A percentile compares a stretch with the other conserved stretches of the same genome.
These are phyloP conservation scores for Lagopus leucura DNA, from an alignment of 2,113 vertebrate genomes.

Conservation along the genomic window DNA sequence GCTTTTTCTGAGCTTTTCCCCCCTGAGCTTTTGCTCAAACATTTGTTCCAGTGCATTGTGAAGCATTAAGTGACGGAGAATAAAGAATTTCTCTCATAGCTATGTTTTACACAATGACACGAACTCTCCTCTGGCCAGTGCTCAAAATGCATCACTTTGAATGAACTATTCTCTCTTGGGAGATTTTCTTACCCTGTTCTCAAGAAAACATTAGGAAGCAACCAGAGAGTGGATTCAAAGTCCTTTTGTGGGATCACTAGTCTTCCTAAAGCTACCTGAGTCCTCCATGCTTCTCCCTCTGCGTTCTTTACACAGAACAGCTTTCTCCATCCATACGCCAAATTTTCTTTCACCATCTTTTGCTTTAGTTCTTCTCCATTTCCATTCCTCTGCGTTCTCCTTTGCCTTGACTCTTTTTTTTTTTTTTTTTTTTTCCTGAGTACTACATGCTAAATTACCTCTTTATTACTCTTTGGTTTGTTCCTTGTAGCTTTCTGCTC, in stretches of 20 bases:
- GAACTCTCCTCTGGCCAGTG: background rate
- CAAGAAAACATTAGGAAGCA: background rate
- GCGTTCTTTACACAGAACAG: background rate
- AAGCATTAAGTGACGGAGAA: background rate
- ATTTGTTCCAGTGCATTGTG: background rate
- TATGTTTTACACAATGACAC: background rate
- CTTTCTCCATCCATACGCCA: background rate
- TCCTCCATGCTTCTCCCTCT: background rate
- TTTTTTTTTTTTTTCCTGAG: background rate
- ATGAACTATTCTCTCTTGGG: background rate
- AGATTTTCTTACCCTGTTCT: background rate
- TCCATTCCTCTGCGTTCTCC: background rate
- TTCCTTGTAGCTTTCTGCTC: background rate
- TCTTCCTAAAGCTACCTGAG: background rate
- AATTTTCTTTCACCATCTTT: background rate
- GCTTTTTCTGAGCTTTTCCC: background rate
- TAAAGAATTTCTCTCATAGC: background rate
- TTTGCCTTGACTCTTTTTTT: background rate
- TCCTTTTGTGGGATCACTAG: background rate
- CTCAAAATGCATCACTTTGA: background rate
- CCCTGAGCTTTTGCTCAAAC: background rate
- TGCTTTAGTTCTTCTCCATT: background rate
- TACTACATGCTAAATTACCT: background rate
- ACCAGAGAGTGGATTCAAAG: background rate
- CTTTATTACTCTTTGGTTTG: background rate